phyloP scores from a whole-genome alignment of 2,797 vertebrate genomes.

The Liasis olivaceus region DNA sequence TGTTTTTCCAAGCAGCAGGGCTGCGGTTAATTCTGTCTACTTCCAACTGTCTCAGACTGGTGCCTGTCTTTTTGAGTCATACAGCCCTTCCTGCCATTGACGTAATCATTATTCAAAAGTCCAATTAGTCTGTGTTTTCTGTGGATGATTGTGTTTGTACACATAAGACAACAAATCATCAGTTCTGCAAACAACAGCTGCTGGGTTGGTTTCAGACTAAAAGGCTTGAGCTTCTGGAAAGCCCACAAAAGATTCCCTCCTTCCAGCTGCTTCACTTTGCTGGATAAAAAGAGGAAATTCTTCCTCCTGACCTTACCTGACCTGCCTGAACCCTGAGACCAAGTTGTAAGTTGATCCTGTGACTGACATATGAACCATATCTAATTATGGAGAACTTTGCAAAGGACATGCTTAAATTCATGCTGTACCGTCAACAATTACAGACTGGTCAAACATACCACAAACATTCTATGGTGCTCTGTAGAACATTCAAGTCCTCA shows the following conservation, averaged over 20 bases:
- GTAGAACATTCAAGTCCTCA: not conserved
- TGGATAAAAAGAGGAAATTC: not conserved
- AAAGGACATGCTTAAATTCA: conserved; percentile 14
- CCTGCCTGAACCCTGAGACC: conserved; percentile 14
- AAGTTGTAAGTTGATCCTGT: conserved; percentile 8
- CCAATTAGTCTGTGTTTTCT: conserved; percentile 21
- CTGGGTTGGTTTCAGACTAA: conserved; percentile 3
- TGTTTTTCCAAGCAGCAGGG: not conserved
- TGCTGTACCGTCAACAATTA: not conserved
- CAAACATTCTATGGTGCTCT: not conserved
- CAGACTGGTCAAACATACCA: not conserved
- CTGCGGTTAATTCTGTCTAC: not conserved
- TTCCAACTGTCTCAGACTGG: conserved; percentile 5
- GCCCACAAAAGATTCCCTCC: not conserved
- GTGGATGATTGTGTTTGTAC: conserved; percentile 7
- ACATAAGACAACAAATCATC: conserved; percentile 13
- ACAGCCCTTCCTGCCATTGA: not conserved
- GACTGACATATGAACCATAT: conserved; percentile 21
- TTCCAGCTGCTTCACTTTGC: not conserved
- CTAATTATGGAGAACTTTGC: conserved; percentile 10
- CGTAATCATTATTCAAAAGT: not conserved
- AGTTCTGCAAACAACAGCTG: conserved; percentile 23
- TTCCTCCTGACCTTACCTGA: conserved; percentile 33
- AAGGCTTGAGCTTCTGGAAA: not conserved
- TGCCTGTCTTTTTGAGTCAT: conserved; percentile 12